Evolutionary conservation across 2,113 vertebrate species (phyloP).

Genomic region (Onychostruthus taczanowskii): DNA sequence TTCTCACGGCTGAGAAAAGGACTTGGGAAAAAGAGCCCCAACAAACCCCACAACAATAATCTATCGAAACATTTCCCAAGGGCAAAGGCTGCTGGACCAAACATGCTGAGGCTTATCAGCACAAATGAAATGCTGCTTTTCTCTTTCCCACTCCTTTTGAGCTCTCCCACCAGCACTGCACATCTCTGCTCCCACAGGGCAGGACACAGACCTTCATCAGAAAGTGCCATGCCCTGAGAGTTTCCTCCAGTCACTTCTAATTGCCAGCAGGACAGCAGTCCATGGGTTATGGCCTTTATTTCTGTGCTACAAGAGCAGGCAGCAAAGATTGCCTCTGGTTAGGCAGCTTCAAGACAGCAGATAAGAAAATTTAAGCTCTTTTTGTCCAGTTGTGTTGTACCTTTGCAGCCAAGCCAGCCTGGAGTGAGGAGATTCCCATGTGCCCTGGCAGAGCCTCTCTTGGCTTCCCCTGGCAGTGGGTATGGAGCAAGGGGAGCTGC

Average conservation of each 20-base stretch:
- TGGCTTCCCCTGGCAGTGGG: neutral
- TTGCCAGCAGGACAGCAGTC: neutral
- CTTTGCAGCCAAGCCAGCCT: neutral
- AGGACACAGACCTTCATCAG: neutral
- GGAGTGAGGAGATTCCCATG: rapidly evolving
- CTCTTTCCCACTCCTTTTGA: neutral
- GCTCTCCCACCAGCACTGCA: neutral
- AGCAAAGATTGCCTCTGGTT: neutral
- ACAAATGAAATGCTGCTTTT: neutral
- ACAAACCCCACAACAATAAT: neutral
- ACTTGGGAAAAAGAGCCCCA: neutral
- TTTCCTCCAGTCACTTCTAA: neutral
- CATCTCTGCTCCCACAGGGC: neutral
- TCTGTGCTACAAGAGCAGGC: neutral
- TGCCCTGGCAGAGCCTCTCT: neutral
- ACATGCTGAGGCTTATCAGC: neutral
- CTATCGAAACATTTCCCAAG: neutral
- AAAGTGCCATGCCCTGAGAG: neutral
- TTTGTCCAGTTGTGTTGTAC: rapidly evolving
- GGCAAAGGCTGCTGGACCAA: neutral
- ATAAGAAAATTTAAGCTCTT: neutral
- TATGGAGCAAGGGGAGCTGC: neutral
- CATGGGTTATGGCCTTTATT: neutral
- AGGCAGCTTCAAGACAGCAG: neutral
- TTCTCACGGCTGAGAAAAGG: neutral